Evolutionary conservation across 1,140 invertebrate species (phyloP).

Genomic region (Musca domestica): DNA sequence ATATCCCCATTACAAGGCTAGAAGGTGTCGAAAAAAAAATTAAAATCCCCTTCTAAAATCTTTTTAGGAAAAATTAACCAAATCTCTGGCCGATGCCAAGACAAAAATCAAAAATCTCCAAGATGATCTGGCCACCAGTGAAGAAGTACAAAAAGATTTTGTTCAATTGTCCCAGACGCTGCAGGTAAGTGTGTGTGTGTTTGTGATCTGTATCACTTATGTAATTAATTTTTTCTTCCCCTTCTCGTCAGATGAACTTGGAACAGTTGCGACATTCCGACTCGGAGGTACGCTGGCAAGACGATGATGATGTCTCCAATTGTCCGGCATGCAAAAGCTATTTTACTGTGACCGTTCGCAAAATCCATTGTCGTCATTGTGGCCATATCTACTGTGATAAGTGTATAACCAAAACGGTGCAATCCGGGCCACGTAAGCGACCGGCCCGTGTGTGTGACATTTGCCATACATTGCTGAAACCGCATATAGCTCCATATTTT

Average conservation of each 20-base stretch:
- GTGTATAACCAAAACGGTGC: slow-evolving; percentile 79
- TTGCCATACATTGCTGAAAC: slow-evolving; percentile 93
- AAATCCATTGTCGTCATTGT: slow-evolving; percentile 91
- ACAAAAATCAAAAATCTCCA: slow-evolving; percentile 80
- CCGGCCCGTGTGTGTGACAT: slow-evolving; percentile 91
- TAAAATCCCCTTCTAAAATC: slow-evolving; percentile 68
- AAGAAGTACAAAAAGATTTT: slow-evolving; percentile 96
- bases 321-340: slow-evolving; percentile 78
- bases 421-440: slow-evolving; percentile 81
- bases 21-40: no score
- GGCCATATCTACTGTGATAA: slow-evolving; percentile 90
- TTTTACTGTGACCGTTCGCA: slow-evolving; percentile 70
- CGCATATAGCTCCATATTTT: slow-evolving; percentile 92
- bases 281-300: slow-evolving; percentile 93
- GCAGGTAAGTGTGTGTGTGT: slow-evolving; percentile 74
- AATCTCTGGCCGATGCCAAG: slow-evolving; percentile 64
- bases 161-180: slow-evolving; percentile 93
- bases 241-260: slow-evolving; percentile 69
- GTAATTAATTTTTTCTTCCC: no score
- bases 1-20: no score
- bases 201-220: no score
- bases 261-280: slow-evolving; percentile 92
- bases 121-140: slow-evolving; percentile 90
- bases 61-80: slow-evolving; percentile 61
- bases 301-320: slow-evolving; percentile 91